These are phyloP conservation scores for Enteromius trimaculatus DNA, from an alignment of 2,797 vertebrate genomes.

Conservation along the genomic window DNA sequence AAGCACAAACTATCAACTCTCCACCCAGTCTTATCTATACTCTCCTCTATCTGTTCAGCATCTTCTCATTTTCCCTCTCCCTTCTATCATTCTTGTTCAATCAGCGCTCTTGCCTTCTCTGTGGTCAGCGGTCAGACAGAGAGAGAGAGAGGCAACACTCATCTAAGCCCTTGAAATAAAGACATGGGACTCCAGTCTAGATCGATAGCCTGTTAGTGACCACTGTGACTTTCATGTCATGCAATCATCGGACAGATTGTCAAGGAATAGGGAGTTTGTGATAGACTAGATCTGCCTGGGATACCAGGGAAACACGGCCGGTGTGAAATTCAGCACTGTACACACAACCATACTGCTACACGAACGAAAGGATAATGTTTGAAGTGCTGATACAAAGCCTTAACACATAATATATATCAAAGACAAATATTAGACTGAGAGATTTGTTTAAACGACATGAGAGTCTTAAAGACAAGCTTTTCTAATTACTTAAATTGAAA, in stretches of 20 bases:
- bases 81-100: constrained; percentile 42
- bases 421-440: constrained; percentile 22
- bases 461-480: constrained; percentile 18
- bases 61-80: constrained; percentile 49
- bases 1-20: neutral
- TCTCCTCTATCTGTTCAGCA: constrained; percentile 39
- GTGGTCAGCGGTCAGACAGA: constrained; percentile 40
- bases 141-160: constrained; percentile 52
- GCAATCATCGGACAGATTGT: constrained; percentile 64
- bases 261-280: constrained; percentile 53
- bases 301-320: constrained; percentile 35
- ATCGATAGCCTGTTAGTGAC: constrained; percentile 70
- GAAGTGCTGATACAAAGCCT: neutral
- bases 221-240: constrained; percentile 64
- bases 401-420: neutral
- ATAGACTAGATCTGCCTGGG: constrained; percentile 49
- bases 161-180: constrained; percentile 58
- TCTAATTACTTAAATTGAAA: neutral
- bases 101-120: constrained; percentile 38
- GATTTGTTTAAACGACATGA: neutral
- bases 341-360: constrained; percentile 14
- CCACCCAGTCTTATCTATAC: constrained; percentile 28
- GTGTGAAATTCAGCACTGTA: constrained; percentile 27
- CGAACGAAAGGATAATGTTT: neutral
- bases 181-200: constrained; percentile 61